Percentiles rank a stretch among this genome's conserved stretches.
These are phyloP conservation scores for Ctenodactylus gundi DNA, from an alignment of 2,113 vertebrate genomes.

Conservation along the genomic window DNA sequence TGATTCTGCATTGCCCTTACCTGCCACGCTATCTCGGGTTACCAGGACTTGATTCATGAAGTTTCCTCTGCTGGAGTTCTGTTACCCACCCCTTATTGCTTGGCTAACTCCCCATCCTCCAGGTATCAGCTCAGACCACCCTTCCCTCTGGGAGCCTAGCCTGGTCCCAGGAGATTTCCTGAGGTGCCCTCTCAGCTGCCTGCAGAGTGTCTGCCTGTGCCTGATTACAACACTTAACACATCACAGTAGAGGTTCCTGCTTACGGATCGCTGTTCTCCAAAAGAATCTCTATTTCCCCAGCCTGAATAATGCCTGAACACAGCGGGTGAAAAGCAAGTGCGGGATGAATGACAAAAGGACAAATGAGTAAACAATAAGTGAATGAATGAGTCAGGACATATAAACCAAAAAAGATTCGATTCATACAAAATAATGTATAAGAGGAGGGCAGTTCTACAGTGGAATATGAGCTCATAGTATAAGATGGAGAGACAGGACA, in stretches of 20 bases:
- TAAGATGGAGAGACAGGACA: neutral
- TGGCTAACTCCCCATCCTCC: neutral
- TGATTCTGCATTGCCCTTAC: neutral
- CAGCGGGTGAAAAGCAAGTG: neutral
- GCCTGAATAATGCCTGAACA: constrained; percentile 24
- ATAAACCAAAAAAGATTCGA: constrained; percentile 4
- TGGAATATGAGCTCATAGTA: neutral
- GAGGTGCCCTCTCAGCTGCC: neutral
- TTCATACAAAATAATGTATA: neutral
- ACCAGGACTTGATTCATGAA: neutral
- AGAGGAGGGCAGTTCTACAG: neutral
- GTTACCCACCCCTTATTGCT: neutral
- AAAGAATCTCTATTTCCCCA: neutral
- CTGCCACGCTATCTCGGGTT: neutral
- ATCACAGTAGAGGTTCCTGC: neutral
- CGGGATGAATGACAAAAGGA: constrained; percentile 32
- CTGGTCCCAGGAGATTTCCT: neutral
- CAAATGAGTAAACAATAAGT: constrained; percentile 6
- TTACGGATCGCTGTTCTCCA: neutral
- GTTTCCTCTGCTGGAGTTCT: neutral
- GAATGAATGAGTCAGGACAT: neutral
- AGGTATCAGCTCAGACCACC: neutral
- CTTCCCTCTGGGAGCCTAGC: neutral
- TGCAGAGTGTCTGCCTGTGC: neutral
- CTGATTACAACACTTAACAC: neutral